phyloP scores from a whole-genome alignment of 2,113 vertebrate species.

The Sporophila hypoxantha region DNA sequence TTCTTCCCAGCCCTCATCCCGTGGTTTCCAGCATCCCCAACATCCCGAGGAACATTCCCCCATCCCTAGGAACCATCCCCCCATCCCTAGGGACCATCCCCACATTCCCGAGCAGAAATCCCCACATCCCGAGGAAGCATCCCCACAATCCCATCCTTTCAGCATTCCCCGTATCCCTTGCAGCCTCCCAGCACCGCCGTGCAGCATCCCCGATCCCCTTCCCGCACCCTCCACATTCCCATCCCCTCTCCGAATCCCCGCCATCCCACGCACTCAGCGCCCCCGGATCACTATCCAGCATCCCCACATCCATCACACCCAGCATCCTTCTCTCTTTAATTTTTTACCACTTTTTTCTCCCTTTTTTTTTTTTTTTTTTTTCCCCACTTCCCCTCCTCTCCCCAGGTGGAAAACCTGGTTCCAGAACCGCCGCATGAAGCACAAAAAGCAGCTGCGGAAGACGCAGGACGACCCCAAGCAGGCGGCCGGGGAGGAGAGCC shows the following conservation, averaged over 20 bases:
- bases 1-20: no score
- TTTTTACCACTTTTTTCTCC: fast-evolving
- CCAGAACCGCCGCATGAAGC: constrained; percentile 98
- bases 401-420: constrained; percentile 97
- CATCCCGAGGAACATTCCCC: no score
- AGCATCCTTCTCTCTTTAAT: not conserved
- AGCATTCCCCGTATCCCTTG: no score
- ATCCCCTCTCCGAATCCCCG: not conserved
- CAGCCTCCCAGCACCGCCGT: not conserved
- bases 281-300: not conserved
- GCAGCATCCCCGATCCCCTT: no score
- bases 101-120: no score
- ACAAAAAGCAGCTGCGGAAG: constrained; percentile 94
- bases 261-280: not conserved
- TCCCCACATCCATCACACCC: not conserved
- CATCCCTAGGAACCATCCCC: no score
- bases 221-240: not conserved
- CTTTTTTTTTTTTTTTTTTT: no score
- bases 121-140: no score
- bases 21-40: no score
- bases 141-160: no score
- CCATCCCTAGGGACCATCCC: no score
- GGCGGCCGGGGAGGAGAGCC: constrained; percentile 68
- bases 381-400: not conserved
- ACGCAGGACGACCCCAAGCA: constrained; percentile 88